A percentile compares a stretch with the other conserved stretches of the same genome.
These are phyloP conservation scores for Apostichopus californicus DNA, from an alignment of 35 echinoderm and acorn worm species.

Conservation along the genomic window DNA sequence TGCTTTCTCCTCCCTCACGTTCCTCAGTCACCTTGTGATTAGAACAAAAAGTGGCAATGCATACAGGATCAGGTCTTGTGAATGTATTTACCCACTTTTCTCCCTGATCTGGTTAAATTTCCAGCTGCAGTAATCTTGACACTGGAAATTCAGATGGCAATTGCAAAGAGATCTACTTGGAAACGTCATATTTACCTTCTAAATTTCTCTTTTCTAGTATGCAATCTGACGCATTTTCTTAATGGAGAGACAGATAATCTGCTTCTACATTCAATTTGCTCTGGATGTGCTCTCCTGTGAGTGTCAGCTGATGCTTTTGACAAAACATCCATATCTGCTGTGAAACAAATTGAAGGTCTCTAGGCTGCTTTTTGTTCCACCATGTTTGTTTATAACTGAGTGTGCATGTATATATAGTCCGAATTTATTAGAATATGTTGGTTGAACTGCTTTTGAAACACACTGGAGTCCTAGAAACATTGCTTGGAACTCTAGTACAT, in stretches of 20 bases:
- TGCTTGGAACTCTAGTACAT: constrained; percentile 31
- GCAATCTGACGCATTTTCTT: neutral
- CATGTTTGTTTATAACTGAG: constrained; percentile 45
- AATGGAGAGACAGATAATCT: constrained; percentile 36
- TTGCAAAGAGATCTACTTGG: constrained; percentile 30
- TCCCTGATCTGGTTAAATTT: constrained; percentile 15
- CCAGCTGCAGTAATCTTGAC: constrained; percentile 5
- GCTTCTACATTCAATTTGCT: constrained; percentile 38
- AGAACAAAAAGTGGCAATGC: neutral
- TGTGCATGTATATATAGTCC: constrained; percentile 39
- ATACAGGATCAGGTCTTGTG: neutral
- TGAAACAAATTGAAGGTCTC: constrained; percentile 4
- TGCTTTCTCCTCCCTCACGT: constrained; percentile 6
- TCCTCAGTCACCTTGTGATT: constrained; percentile 10
- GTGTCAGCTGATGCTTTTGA: constrained; percentile 32
- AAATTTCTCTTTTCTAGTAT: neutral
- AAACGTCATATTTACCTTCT: neutral
- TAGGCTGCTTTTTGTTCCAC: constrained; percentile 3
- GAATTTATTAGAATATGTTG: constrained; percentile 26
- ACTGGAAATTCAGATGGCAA: constrained; percentile 22
- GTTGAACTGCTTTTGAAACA: constrained; percentile 28
- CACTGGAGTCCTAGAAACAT: constrained; percentile 2
- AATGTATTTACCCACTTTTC: constrained; percentile 11
- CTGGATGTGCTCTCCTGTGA: constrained; percentile 42
- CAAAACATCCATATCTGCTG: constrained; percentile 12